A percentile compares a stretch with the other conserved stretches of the same genome.
phyloP scores from a whole-genome alignment of 1,140 invertebrate genomes.

The Octopus bimaculoides region DNA sequence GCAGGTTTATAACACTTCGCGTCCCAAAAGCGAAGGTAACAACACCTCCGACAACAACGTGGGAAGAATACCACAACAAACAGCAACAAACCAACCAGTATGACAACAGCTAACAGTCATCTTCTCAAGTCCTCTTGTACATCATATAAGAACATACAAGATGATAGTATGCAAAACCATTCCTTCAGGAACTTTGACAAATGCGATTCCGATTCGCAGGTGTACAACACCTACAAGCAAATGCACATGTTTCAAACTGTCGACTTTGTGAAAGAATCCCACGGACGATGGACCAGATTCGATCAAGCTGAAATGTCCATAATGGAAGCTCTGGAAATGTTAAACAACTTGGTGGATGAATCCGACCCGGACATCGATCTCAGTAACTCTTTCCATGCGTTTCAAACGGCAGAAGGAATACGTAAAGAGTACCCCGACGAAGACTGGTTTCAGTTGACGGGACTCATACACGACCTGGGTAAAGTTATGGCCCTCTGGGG shows the following conservation, averaged over 20 bases:
- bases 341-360: constrained; percentile 92
- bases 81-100: no score
- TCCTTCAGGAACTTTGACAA: constrained; percentile 36
- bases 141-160: no score
- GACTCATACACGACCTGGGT: constrained; percentile 91
- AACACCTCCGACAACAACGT: no score
- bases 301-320: constrained; percentile 79
- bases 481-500: constrained; percentile 86
- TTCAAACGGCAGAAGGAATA: constrained; percentile 93
- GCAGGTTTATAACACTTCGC: no score
- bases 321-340: constrained; percentile 79
- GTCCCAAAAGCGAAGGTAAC: no score
- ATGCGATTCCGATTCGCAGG: constrained; percentile 33
- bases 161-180: no score
- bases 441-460: constrained; percentile 93
- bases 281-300: constrained; percentile 77
- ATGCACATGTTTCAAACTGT: constrained; percentile 47
- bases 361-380: constrained; percentile 88
- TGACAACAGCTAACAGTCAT: no score
- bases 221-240: constrained; percentile 36
- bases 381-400: constrained; percentile 94
- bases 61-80: no score
- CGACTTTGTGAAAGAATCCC: constrained; percentile 35
- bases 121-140: no score
- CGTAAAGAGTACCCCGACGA: constrained; percentile 76